A percentile compares a stretch with the other conserved stretches of the same genome.
Conservation (phyloP, 2,888 invertebrate genomes). For the Strigamia crassipes region DNA sequence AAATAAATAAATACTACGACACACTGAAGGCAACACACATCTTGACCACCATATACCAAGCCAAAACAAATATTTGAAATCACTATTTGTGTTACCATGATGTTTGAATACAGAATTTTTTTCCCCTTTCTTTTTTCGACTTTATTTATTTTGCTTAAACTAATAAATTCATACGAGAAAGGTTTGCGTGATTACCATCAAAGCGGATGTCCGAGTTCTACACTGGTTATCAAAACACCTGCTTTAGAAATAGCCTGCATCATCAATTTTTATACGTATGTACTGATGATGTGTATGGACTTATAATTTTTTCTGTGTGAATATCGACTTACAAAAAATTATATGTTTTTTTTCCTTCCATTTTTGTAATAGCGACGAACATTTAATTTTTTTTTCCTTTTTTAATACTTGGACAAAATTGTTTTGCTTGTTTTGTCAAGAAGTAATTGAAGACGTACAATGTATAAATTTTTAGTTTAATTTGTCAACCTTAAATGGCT, state of each 20-base stretch:
- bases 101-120: not conserved
- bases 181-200: slow-evolving; percentile 7
- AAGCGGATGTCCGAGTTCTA: not conserved
- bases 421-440: too few relatives aligned
- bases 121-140: too few relatives aligned
- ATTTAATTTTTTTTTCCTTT: too few relatives aligned
- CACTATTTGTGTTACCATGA: not conserved
- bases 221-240: slow-evolving; percentile 24
- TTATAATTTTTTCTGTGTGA: too few relatives aligned
- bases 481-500: too few relatives aligned
- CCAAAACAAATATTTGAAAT: not conserved
- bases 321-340: too few relatives aligned
- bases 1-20: too few relatives aligned
- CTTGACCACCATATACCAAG: not conserved
- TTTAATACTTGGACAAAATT: too few relatives aligned
- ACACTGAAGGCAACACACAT: not conserved
- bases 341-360: too few relatives aligned
- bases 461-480: too few relatives aligned
- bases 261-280: not conserved
- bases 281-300: not conserved
- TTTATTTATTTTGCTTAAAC: not conserved
- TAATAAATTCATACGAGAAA: not conserved
- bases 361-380: too few relatives aligned
- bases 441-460: too few relatives aligned
- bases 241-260: not conserved